These are phyloP conservation scores for Thunnus maccoyii DNA, from an alignment of 2,113 vertebrate genomes.

Conservation along the genomic window DNA sequence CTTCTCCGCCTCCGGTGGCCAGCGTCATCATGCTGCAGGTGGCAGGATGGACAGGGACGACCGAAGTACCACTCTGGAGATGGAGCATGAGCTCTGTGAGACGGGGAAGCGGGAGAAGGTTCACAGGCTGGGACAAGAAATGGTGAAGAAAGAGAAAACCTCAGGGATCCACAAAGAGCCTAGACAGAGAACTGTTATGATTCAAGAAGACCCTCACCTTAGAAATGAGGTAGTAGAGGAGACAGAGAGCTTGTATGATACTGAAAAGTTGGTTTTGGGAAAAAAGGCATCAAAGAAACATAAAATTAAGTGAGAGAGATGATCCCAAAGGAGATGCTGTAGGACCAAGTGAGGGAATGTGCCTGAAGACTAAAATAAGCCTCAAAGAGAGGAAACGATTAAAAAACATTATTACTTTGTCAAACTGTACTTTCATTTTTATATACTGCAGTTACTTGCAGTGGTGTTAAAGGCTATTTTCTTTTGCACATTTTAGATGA, in stretches of 20 bases:
- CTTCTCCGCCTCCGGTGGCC: conserved; percentile 36
- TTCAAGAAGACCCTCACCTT: conserved; percentile 22
- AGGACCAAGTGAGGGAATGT: conserved; percentile 19
- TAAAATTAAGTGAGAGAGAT: conserved; percentile 57
- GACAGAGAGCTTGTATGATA: conserved; percentile 23
- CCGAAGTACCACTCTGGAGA: not conserved
- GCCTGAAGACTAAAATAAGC: conserved; percentile 21
- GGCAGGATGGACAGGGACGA: conserved; percentile 24
- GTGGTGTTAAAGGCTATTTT: conserved; percentile 3
- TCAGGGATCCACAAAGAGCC: conserved; percentile 41
- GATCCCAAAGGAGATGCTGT: conserved; percentile 2
- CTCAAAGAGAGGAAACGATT: not conserved
- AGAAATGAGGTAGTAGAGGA: conserved; percentile 26
- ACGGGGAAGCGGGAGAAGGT: conserved; percentile 15
- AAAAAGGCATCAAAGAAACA: conserved; percentile 64
- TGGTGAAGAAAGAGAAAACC: conserved; percentile 14
- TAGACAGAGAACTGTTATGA: conserved; percentile 34
- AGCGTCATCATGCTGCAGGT: not conserved
- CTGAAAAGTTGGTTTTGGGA: conserved; percentile 41
- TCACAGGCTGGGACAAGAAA: conserved; percentile 21
- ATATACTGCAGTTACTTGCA: not conserved
- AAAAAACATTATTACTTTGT: not conserved
- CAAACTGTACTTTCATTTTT: conserved; percentile 14
- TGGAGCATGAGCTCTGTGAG: conserved; percentile 16
- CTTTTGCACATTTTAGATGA: not conserved